Evolutionary conservation across 2,113 vertebrate genomes (phyloP), one percentile per base, ranked within the genome.

Genomic region (Myocastor coypus): DNA sequence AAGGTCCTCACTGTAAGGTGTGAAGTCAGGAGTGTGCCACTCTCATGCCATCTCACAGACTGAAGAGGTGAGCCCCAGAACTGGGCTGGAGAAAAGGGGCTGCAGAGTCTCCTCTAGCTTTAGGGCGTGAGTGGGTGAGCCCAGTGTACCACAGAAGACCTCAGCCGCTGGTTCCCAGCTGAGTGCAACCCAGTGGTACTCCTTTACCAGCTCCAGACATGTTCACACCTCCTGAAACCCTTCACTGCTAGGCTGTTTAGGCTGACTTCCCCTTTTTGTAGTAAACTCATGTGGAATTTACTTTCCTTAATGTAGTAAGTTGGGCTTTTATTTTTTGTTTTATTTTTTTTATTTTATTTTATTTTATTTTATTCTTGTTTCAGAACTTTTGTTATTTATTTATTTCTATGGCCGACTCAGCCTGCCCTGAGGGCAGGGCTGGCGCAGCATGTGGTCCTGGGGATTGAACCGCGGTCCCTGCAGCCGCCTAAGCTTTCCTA

Each of bases 291-390:
- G 0, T 73, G 52, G 66, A 50, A 83, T 87, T 90, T 73, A 42
- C 9, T 85, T 73, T 87, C 52, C 13, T 55, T 77, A 92, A 42
- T 88, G 9, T 77, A 78, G 83, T 7, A 96, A 28, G 64, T 42
- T 57, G 86, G 6, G 2, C n/a, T 83, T 37, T 87, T 26, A n/a
- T 63, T 57, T 85, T 86, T 30, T 32, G 69, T 57, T 84, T 83
- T 77, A 30, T 26, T 63, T 57, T 85, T 86, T 30, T 32, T n/a
- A n/a, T n/a, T n/a, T n/a, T n/a, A n/a, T n/a, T n/a, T n/a, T n/a
- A n/a, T n/a, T n/a, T n/a, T n/a, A n/a, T n/a, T n/a, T n/a, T n/a
- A n/a, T n/a, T n/a, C n/a, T n/a, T n/a, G n/a, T n/a, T n/a, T n/a
- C n/a, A n/a, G n/a, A n/a, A n/a, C n/a, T n/a, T n/a, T n/a, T n/a